Evolutionary conservation across 2,113 vertebrate genomes (phyloP), one percentile per base, ranked within the genome.

Genomic region (Hemiscyllium ocellatum): DNA sequence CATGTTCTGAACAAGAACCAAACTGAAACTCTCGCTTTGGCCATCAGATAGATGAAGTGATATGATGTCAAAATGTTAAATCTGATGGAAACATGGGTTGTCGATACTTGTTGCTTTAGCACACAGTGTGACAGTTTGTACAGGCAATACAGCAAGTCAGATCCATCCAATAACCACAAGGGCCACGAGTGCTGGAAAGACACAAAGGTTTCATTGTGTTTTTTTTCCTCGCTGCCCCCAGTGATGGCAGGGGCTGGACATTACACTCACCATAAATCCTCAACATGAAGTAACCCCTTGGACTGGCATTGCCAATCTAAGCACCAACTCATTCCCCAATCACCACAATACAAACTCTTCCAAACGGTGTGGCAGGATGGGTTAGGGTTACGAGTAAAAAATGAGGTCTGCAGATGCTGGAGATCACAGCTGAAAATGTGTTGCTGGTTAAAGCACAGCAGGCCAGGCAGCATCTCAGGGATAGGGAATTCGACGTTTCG

Each of bases 161-260:
- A 19, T 4, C 17, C 19, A 80, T n/a, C 78, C 37, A 17, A 80
- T 37, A 37, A 80, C 37, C 0, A 17, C 2, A 80, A 37, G 15
- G n/a, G 17, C 10, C 1, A 10, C 29, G 4, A 13, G 0, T 15
- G 5, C 2, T 0, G 47, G 20, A 3, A 52, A 50, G 37, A 4
- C 22, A 56, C 24, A 29, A 22, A 8, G 37, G 47, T 85, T 50
- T 50, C 24, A 50, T 24, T 24, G 83, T 42, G 37, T 4, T 0
- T 4, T 22, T 22, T 24, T 42, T 85, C 13, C 83, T 15, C 0
- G 0, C 20, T 1, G 24, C n/a, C n/a, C n/a, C 33, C n/a, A 12
- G 0, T 70, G 78, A 42, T 15, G 19, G n/a, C 78, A 17, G 3
- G 15, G 26, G 29, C 29, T 29, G 6, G 68, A 22, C 3, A 69